Conservation (phyloP, 2,797 vertebrate species). For the Cuniculus paca region DNA sequence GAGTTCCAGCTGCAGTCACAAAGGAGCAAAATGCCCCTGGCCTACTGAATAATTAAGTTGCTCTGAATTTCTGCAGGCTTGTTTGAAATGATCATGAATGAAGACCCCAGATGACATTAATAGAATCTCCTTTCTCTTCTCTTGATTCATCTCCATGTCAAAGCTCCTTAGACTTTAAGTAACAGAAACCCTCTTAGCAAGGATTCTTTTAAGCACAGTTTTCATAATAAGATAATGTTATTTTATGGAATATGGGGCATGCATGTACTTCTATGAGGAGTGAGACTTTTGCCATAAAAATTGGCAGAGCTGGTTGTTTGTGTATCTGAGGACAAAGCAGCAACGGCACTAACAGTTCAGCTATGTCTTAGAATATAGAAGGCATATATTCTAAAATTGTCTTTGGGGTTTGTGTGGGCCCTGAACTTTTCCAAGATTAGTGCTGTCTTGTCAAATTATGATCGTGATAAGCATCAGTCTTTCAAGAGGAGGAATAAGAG, state of each 20-base stretch:
- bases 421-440: not conserved
- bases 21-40: not conserved
- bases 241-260: slow-evolving; percentile 1
- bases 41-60: not conserved
- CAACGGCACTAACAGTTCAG: not conserved
- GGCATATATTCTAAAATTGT: not conserved
- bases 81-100: slow-evolving; percentile 23
- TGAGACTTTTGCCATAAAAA: not conserved
- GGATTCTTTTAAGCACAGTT: not conserved
- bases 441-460: not conserved
- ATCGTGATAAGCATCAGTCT: not conserved
- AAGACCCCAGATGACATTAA: not conserved
- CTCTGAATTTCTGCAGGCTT: not conserved
- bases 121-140: not conserved
- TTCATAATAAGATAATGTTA: not conserved
- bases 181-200: not conserved
- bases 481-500: not conserved
- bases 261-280: not conserved
- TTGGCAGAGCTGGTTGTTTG: not conserved
- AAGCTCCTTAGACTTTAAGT: slow-evolving; percentile 22
- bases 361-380: not conserved
- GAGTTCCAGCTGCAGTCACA: not conserved
- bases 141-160: not conserved
- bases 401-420: not conserved
- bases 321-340: not conserved